Conservation (phyloP, 2,113 vertebrate genomes). For the Nanorana parkeri region DNA sequence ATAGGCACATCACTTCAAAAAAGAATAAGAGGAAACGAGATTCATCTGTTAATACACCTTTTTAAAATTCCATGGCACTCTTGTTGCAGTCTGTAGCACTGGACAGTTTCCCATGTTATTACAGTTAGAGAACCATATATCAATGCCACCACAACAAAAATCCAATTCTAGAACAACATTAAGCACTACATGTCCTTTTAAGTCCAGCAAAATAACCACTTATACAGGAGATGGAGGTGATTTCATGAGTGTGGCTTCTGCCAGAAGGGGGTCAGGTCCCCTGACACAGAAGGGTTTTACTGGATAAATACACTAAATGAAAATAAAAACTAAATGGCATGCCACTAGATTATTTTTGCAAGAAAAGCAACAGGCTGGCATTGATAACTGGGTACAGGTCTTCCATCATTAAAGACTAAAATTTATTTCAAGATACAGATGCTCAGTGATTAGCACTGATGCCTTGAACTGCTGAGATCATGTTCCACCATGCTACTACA, state of each 20-base stretch:
- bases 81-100: slow-evolving; percentile 42
- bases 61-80: slow-evolving; percentile 38
- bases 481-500: no score
- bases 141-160: slow-evolving; percentile 47
- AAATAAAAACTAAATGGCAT: no score
- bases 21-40: slow-evolving; percentile 10
- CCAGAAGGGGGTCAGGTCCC: neutral
- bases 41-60: slow-evolving; percentile 19
- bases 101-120: slow-evolving; percentile 42
- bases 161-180: slow-evolving; percentile 44
- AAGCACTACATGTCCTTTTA: slow-evolving; percentile 16
- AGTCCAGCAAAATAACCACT: slow-evolving; percentile 38
- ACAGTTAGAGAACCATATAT: slow-evolving; percentile 35
- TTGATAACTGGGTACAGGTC: no score
- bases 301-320: neutral
- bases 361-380: no score
- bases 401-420: no score
- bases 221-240: slow-evolving; percentile 1
- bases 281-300: neutral
- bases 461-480: no score
- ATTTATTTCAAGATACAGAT: no score
- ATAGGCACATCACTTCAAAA: neutral
- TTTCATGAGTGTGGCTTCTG: slow-evolving; percentile 1
- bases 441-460: no score
- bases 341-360: no score